Evolutionary conservation across 2,888 invertebrate genomes (phyloP), one percentile per base, ranked within the genome.

Genomic region (Vannuccia rotundouncinata): DNA sequence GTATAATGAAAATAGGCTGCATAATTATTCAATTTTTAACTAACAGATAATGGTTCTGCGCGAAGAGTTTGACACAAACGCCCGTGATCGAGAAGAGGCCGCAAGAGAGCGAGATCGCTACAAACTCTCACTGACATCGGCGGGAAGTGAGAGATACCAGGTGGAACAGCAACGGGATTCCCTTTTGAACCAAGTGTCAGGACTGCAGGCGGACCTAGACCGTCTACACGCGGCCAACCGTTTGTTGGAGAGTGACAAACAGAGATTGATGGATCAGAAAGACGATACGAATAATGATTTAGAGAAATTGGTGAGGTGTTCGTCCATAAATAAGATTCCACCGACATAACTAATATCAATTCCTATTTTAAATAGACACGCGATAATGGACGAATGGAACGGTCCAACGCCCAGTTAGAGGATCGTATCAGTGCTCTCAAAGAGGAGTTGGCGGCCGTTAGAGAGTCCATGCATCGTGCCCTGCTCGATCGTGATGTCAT

Each of bases 401-500:
- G 29, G 30, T 28, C 25, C 27, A 28, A n/a, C 28, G 25, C 27
- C 2, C 27, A 76, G 27, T 29, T 29, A n/a, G 76, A 76, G n/a
- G 5, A 1, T 76, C 27, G 29, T 5, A 29, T 27, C 2, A 76
- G 76, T 29, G n/a, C 27, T 29, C 76, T 76, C 2, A 76, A 76
- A 29, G 76, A 76, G 29, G 76, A 76, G 29, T n/a, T 76, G 17
- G 27, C 76, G 27, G 27, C 28, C n/a, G 10, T 29, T 22, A 22
- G 29, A 29, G 76, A 76, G 29, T 28, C 76, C 28, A 22, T 76
- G 5, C 27, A 76, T 29, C 25, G 76, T 5, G 76, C 76, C n/a
- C 28, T 76, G 1, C 76, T 76, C n/a, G 76, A 76, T 25, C 27
- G 29, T 17, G 76, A 76, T 29, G 76, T 76, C n/a, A 10, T 76